phyloP scores from a whole-genome alignment of 92 coral and sea anemone species.

The Porites rus region DNA sequence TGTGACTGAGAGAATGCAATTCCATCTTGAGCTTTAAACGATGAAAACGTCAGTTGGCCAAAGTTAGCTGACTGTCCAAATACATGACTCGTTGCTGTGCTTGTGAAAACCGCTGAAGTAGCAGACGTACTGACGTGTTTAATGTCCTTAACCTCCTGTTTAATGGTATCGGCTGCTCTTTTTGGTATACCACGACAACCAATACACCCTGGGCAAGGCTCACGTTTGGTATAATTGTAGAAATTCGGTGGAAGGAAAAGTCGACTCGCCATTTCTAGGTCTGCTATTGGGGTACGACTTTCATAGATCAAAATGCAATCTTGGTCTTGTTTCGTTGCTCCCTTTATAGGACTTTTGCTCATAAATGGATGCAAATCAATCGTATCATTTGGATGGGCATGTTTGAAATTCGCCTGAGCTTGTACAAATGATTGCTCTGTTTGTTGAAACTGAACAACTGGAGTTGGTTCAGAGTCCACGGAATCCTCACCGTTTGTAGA shows the following conservation, averaged over 20 bases:
- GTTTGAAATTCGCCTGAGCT: conserved; percentile 1
- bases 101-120: background rate
- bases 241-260: conserved; percentile 86
- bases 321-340: conserved; percentile 37
- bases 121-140: background rate
- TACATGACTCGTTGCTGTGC: conserved; percentile 34
- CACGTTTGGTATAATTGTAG: conserved; percentile 66
- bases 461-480: background rate
- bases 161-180: background rate
- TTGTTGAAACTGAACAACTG: background rate
- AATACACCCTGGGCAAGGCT: conserved; percentile 69
- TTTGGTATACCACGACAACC: conserved; percentile 56
- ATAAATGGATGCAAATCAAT: background rate
- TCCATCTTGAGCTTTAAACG: conserved; percentile 55
- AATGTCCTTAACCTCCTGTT: conserved; percentile 10
- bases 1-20: conserved; percentile 25
- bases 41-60: conserved; percentile 69
- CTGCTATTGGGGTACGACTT: conserved; percentile 69
- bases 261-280: conserved; percentile 82
- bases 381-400: background rate
- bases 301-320: conserved; percentile 83
- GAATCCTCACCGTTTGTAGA: conserved; percentile 46
- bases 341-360: background rate
- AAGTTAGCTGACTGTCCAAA: conserved; percentile 76
- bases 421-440: background rate